phyloP scores from a whole-genome alignment of 2,888 invertebrate species.

The Drepanosiphum platanoidis region DNA sequence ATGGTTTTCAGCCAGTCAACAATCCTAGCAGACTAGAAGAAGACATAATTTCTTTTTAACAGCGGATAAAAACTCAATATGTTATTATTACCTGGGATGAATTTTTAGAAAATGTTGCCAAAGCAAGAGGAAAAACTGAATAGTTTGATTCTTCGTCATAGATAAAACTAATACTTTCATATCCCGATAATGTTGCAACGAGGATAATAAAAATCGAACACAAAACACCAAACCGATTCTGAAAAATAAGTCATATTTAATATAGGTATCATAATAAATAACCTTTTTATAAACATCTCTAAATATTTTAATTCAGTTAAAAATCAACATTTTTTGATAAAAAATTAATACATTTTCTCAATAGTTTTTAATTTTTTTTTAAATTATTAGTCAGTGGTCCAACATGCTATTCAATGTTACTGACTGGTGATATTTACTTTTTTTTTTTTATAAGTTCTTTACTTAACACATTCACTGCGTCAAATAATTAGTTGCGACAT shows the following conservation, averaged over 20 bases:
- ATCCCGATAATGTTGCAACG: constrained; percentile 34
- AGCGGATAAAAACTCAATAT: not conserved
- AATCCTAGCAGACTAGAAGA: constrained; percentile 32
- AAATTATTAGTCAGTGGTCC: too few relatives aligned
- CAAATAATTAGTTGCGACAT: too few relatives aligned
- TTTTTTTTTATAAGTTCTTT: too few relatives aligned
- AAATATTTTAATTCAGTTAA: too few relatives aligned
- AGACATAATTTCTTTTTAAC: not conserved
- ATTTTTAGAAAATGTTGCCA: constrained; percentile 38
- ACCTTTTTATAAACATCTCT: too few relatives aligned
- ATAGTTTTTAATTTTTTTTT: too few relatives aligned
- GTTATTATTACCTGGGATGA: constrained; percentile 39
- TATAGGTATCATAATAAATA: too few relatives aligned
- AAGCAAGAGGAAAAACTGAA: constrained; percentile 49
- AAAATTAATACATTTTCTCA: too few relatives aligned
- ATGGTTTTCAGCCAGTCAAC: constrained; percentile 58
- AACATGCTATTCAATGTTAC: too few relatives aligned
- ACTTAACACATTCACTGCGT: too few relatives aligned
- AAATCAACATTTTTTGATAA: too few relatives aligned
- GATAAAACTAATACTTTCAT: not conserved
- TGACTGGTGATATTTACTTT: too few relatives aligned
- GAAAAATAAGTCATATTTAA: not conserved
- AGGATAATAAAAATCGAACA: constrained; percentile 49
- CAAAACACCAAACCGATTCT: constrained; percentile 25
- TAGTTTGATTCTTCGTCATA: not conserved